phyloP scores from a whole-genome alignment of 2,797 vertebrate species.

The Florisuga fusca region DNA sequence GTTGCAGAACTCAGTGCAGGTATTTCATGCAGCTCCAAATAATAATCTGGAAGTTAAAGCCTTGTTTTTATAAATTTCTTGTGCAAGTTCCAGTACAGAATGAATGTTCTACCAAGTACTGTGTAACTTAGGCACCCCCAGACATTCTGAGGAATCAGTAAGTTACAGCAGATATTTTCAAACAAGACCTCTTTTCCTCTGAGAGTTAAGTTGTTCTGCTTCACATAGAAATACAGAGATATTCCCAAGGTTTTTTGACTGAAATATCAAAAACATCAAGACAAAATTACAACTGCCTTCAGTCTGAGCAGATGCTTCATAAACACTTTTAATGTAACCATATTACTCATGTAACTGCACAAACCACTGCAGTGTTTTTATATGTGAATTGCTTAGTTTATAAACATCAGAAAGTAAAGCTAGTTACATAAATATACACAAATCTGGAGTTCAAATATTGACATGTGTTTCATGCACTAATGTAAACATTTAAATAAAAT shows the following conservation, averaged over 20 bases:
- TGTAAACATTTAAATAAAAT: neutral
- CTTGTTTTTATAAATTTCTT: neutral
- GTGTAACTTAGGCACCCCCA: neutral
- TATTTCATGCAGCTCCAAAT: neutral
- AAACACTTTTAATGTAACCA: neutral
- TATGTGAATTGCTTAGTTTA: neutral
- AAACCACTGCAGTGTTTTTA: neutral
- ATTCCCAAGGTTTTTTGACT: neutral
- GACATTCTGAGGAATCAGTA: neutral
- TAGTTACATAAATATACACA: neutral
- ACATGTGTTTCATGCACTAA: neutral
- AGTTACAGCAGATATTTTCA: neutral
- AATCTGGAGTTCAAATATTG: neutral
- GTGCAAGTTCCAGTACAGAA: neutral
- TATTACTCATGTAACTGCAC: neutral
- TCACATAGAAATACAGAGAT: neutral
- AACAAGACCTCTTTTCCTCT: neutral
- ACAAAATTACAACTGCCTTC: neutral
- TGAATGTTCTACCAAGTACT: fast-evolving
- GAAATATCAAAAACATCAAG: neutral
- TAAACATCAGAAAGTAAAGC: neutral
- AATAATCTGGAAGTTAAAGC: neutral
- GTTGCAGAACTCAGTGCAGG: neutral
- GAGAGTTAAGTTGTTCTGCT: neutral
- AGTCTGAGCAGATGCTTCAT: neutral